Evolutionary conservation across 2,888 invertebrate species (phyloP), one percentile per base, ranked within the genome.

Genomic region (Ganaspis brasiliensis): DNA sequence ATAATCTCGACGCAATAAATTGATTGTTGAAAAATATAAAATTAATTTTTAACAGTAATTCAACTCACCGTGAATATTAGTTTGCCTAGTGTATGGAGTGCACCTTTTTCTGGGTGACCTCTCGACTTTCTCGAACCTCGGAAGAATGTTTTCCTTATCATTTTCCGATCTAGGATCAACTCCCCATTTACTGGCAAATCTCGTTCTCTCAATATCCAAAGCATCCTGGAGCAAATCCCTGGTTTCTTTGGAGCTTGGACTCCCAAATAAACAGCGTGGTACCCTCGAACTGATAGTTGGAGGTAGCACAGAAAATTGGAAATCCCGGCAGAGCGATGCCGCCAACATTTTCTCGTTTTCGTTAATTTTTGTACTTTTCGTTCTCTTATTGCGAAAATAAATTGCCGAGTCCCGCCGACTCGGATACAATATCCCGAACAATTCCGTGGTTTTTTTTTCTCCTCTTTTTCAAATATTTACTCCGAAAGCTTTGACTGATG

Each of bases 151-250:
- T 76, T 91, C 91, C 84, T 91, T 90, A 80, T 91, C 89, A 67
- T 90, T 89, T 72, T 89, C 87, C 56, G 82, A 78, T 8, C 86
- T 81, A 0, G 90, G 89, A 84, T 94, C 94, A 74, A 94, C 93
- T 84, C 94, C 94, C 89, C 94, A 95, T 83, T 94, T 91, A 78
- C 92, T 92, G 73, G 93, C 92, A 85, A 95, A 94, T 73, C 93
- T 92, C 83, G 93, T 92, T 84, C 93, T 92, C 80, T 94, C 94
- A 77, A 92, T 90, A 52, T 93, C 92, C 76, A 94, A 92, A 80
- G 94, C 94, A 77, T 95, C 94, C 45, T 94, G 93, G 81, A 94
- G 92, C 83, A 95, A 88, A 49, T 93, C 92, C 72, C 92, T 92
- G 4, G 94, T 94, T 74, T 94, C 94, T 31, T 93, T 93, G 4